Conservation (phyloP, 92 coral and sea anemone species). For the Porites cylindrica region DNA sequence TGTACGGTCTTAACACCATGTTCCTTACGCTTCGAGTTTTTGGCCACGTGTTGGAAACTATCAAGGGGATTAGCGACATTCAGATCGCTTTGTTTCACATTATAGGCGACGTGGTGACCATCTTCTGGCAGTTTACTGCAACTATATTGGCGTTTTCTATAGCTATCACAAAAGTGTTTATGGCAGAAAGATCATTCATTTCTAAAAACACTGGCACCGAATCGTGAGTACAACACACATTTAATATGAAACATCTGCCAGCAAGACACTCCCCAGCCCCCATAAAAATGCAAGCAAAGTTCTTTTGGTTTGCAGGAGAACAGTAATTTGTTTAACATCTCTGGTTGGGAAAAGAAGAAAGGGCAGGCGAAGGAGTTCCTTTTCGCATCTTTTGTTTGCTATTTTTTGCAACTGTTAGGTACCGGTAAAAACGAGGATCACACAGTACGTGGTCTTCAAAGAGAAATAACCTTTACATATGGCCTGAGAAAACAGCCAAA, state of each 20-base stretch:
- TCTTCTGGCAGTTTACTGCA: conserved; percentile 2
- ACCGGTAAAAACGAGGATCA: too few relatives aligned
- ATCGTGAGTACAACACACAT: not conserved
- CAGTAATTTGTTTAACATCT: too few relatives aligned
- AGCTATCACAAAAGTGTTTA: not conserved
- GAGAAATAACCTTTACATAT: too few relatives aligned
- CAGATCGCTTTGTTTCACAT: too few relatives aligned
- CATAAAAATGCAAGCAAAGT: not conserved
- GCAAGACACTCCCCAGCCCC: not conserved
- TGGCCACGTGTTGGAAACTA: too few relatives aligned
- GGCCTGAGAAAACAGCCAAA: too few relatives aligned
- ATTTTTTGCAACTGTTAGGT: too few relatives aligned
- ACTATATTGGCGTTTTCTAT: not conserved
- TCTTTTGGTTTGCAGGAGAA: not conserved
- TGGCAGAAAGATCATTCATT: not conserved
- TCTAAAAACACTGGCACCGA: not conserved
- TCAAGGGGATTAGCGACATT: not conserved
- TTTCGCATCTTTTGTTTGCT: too few relatives aligned
- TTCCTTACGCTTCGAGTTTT: too few relatives aligned
- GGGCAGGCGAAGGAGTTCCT: too few relatives aligned
- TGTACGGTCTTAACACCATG: not conserved
- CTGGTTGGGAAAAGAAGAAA: too few relatives aligned
- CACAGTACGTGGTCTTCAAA: too few relatives aligned
- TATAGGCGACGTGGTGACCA: not conserved
- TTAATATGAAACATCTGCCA: not conserved